phyloP scores from a whole-genome alignment of 1,140 invertebrate species.

The Lanistes nyassanus region DNA sequence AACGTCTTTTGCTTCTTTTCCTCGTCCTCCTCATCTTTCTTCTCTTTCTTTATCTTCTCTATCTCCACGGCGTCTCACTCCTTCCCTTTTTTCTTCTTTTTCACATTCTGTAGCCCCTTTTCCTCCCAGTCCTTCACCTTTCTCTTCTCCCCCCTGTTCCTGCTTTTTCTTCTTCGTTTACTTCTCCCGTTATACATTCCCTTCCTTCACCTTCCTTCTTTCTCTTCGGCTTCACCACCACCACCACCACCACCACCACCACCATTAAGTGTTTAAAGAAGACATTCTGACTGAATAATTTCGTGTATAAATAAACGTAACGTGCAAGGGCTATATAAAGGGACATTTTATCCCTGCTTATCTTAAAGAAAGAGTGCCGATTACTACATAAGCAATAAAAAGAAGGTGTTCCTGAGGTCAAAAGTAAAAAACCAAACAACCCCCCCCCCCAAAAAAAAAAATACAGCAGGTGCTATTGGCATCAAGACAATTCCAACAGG shows the following conservation, averaged over 20 bases:
- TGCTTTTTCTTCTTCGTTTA: background rate
- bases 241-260: background rate
- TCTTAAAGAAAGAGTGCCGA: background rate
- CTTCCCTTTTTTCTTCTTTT: background rate
- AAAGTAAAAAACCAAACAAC: too few species aligned
- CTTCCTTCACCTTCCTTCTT: background rate
- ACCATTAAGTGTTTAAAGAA: constrained; percentile 2
- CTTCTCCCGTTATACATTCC: too few species aligned
- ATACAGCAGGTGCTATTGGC: too few species aligned
- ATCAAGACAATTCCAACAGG: too few species aligned
- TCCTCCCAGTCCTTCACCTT: background rate
- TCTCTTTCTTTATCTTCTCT: background rate
- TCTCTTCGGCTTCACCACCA: background rate
- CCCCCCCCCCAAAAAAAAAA: too few species aligned
- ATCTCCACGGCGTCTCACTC: background rate
- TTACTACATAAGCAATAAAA: too few species aligned
- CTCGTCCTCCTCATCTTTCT: background rate
- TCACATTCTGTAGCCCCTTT: background rate
- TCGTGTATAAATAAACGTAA: background rate
- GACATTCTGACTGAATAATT: too few species aligned
- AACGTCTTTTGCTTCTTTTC: too few species aligned
- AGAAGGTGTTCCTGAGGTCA: too few species aligned
- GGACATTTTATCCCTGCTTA: too few species aligned
- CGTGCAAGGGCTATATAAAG: background rate
- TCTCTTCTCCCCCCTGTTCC: background rate